Conservation (phyloP, 2,888 invertebrate species). For the Orthosia incerta region DNA sequence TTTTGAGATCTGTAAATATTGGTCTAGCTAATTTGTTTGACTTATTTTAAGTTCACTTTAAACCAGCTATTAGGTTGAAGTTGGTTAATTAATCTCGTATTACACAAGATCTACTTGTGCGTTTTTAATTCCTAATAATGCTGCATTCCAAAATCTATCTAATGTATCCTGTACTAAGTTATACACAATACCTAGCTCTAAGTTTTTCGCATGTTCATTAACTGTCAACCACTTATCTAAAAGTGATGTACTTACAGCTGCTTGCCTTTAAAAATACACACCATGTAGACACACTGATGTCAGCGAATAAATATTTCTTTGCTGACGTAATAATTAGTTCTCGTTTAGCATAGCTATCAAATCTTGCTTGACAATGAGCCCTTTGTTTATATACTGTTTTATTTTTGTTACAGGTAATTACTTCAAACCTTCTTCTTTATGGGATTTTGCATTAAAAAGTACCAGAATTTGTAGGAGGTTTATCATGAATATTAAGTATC, state of each 20-base stretch:
- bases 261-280: constrained; percentile 24
- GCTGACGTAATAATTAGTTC: constrained; percentile 68
- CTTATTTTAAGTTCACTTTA: neutral
- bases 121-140: neutral
- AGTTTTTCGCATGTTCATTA: neutral
- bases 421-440: neutral
- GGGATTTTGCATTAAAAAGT: neutral
- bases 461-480: neutral
- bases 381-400: constrained; percentile 32
- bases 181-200: neutral
- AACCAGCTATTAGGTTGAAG: neutral
- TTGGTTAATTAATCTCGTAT: neutral
- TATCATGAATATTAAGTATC: neutral
- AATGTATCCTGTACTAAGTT: neutral
- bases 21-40: constrained; percentile 1
- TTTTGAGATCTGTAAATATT: constrained; percentile 30
- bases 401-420: constrained; percentile 60
- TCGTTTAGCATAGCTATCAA: constrained; percentile 54
- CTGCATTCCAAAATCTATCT: neutral
- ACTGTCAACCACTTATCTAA: neutral
- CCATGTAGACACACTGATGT: constrained; percentile 67
- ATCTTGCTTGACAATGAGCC: constrained; percentile 31
- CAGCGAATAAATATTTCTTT: constrained; percentile 70
- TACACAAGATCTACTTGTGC: neutral
- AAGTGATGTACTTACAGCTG: constrained; percentile 5